These are phyloP conservation scores for Corapipo altera DNA, from an alignment of 2,113 vertebrate genomes.

Conservation along the genomic window DNA sequence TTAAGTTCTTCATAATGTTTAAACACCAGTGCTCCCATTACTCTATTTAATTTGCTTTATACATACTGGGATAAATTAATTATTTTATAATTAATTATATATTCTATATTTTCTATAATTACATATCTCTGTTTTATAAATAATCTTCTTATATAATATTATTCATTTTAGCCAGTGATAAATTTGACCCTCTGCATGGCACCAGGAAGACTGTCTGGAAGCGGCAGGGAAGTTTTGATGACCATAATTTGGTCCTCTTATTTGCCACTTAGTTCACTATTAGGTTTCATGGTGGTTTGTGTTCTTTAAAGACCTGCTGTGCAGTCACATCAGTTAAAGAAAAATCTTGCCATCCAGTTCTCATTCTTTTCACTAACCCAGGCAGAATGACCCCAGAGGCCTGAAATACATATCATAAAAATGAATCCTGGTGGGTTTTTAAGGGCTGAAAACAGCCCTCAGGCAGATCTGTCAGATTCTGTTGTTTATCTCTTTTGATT, in stretches of 20 bases:
- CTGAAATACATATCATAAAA: conserved; percentile 29
- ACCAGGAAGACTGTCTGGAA: background rate
- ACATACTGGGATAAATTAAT: background rate
- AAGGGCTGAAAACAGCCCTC: conserved; percentile 15
- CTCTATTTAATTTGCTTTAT: background rate
- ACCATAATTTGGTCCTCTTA: background rate
- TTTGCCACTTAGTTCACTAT: conserved; percentile 26
- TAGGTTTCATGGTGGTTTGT: conserved; percentile 7
- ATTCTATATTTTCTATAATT: background rate
- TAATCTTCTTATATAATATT: background rate
- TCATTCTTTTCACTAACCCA: conserved; percentile 14
- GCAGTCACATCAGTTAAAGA: conserved; percentile 30
- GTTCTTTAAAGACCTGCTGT: conserved; percentile 30
- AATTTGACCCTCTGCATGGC: background rate
- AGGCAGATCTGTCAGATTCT: conserved; percentile 30
- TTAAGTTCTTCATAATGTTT: background rate
- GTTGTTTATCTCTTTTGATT: conserved; percentile 48
- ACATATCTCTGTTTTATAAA: background rate
- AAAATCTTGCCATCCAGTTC: background rate
- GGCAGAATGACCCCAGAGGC: background rate
- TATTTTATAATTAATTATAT: background rate
- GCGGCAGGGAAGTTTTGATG: background rate
- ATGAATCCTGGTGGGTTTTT: conserved; percentile 9
- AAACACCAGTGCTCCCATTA: background rate
- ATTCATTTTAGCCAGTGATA: background rate